Base-by-base conservation (phyloP, 2,797 vertebrate species). In the Girardinus metallicus region DNA sequence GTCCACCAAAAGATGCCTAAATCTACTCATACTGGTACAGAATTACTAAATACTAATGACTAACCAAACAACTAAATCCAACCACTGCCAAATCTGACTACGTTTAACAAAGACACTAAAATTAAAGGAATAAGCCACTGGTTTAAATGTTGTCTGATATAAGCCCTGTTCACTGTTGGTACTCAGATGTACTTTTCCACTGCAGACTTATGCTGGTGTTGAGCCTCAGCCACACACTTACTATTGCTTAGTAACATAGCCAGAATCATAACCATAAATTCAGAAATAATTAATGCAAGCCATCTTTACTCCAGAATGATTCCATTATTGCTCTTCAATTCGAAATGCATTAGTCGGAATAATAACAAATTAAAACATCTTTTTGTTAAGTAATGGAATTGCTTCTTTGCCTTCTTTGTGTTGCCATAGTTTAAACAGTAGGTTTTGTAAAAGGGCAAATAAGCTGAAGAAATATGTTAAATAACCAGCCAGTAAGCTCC, bases 391-490 rank as follows among this genome's bases (percentile, higher is more conserved):
- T 79, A 34, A 43, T 41, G 0, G 39, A 29, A 76, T 75, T 47
- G 80, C 26, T 31, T 41, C 41, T 60, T 57, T 78, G 62, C 6
- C 23, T 46, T 68, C 15, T 66, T 4, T 46, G 23, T 46, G 4
- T 9, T 16, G 21, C 5, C 16, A 11, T 10, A 73, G 34, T n/a
- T 57, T 60, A 43, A 79, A 76, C 39, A 49, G 47, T 10, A 53
- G 18, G 34, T 57, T 78, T 77, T 44, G 11, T 8, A n/a, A 78
- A 23, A 82, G 0, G 0, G 34, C 18, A 36, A 29, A 1, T 2
- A 46, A 47, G 26, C 44, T 60, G 57, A 84, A 51, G 16, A 68
- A 64, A 62, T 29, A 74, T 57, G 75, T 71, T 49, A 78, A 81
- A 46, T 47, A 62, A 29, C 75, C 11, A 64, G 41, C 29, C 75